These are phyloP conservation scores for Rhinophrynus dorsalis DNA, from an alignment of 2,797 vertebrate genomes.

Conservation along the genomic window DNA sequence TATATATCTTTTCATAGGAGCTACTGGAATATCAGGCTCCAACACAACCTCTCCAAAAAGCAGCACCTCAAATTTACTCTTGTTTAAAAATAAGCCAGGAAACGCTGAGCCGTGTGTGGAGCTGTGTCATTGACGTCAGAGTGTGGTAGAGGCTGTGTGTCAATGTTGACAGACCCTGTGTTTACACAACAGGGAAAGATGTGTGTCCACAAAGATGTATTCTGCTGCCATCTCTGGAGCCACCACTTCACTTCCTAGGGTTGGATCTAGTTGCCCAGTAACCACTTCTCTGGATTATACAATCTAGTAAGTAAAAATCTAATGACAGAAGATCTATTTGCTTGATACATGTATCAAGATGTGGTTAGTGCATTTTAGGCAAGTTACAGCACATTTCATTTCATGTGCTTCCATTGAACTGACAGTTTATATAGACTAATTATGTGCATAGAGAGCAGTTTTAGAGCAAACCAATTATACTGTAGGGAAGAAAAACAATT, in stretches of 20 bases:
- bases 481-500: no score
- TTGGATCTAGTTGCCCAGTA: background rate
- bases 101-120: slow-evolving; percentile 57
- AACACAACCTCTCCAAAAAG: slow-evolving; percentile 25
- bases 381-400: no score
- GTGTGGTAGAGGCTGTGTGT: slow-evolving; percentile 54
- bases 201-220: slow-evolving; percentile 47
- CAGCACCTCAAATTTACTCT: slow-evolving; percentile 33
- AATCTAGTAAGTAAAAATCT: background rate
- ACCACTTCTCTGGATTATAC: background rate
- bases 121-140: slow-evolving; percentile 57
- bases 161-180: slow-evolving; percentile 60
- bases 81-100: slow-evolving; percentile 62
- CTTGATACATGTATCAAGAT: no score
- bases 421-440: no score
- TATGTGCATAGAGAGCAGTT: no score
- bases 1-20: slow-evolving; percentile 31
- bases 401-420: no score
- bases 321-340: no score
- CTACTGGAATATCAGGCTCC: slow-evolving; percentile 36
- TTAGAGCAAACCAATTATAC: no score
- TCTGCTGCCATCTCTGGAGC: background rate
- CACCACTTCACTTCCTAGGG: background rate
- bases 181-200: slow-evolving; percentile 59
- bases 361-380: no score